phyloP scores from a whole-genome alignment of 2,113 vertebrate species.

The Myotis brandtii region DNA sequence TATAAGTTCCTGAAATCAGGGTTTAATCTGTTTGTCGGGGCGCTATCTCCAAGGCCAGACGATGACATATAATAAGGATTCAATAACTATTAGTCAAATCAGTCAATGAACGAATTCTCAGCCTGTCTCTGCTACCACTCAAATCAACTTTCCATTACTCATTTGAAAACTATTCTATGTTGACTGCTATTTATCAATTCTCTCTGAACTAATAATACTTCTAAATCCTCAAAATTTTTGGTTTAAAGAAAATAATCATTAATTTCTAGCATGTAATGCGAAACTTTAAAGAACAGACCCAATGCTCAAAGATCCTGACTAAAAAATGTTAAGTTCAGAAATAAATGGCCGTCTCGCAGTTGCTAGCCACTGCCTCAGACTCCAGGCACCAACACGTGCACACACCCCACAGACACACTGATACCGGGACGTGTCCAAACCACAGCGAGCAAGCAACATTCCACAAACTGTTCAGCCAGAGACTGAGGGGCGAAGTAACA shows the following conservation, averaged over 20 bases:
- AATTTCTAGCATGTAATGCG: not conserved
- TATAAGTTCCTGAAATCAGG: rapidly evolving
- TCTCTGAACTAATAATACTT: not conserved
- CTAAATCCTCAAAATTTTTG: not conserved
- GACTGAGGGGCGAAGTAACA: not conserved
- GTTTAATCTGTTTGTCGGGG: rapidly evolving
- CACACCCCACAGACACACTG: too few species aligned
- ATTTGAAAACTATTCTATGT: not conserved
- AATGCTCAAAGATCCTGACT: not conserved
- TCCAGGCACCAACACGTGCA: rapidly evolving
- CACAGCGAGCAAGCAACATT: not conserved
- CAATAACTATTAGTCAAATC: rapidly evolving
- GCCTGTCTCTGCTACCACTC: not conserved
- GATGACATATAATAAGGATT: not conserved
- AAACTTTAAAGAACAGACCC: not conserved
- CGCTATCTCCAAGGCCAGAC: not conserved
- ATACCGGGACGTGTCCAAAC: not conserved
- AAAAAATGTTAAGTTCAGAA: not conserved
- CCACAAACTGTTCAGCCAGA: not conserved
- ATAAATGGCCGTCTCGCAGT: not conserved
- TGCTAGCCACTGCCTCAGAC: rapidly evolving
- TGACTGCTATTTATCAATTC: too few species aligned
- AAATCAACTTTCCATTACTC: not conserved
- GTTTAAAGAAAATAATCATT: not conserved
- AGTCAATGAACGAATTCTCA: rapidly evolving